These are phyloP conservation scores for Heliocidaris tuberculata DNA, from an alignment of 35 echinoderm and acorn worm genomes.

Conservation along the genomic window DNA sequence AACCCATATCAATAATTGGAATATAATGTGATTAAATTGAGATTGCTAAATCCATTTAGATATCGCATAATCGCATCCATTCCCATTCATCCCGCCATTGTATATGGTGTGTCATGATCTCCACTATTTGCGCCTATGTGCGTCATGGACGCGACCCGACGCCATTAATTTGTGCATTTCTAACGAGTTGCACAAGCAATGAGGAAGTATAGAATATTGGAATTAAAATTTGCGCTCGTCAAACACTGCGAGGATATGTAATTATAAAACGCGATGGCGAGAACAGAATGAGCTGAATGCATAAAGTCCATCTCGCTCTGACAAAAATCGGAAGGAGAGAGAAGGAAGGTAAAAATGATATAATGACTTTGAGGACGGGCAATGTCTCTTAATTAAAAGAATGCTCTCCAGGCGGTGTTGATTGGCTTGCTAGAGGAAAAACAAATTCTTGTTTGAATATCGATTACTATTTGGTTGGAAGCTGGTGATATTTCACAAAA, in stretches of 20 bases:
- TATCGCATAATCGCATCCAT: neutral
- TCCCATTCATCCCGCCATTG: neutral
- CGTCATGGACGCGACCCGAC: neutral
- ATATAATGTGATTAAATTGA: neutral
- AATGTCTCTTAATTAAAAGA: neutral
- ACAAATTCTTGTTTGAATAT: neutral
- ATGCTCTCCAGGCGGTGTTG: neutral
- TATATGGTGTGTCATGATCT: neutral
- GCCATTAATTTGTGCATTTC: neutral
- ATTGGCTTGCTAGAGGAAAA: neutral
- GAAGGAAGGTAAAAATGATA: neutral
- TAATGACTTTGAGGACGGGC: neutral
- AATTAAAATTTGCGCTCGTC: neutral
- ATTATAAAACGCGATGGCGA: neutral
- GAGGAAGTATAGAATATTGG: neutral
- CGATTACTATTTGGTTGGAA: neutral
- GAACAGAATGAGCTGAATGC: neutral
- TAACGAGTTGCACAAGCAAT: slow-evolving; percentile 10
- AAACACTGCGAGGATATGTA: neutral
- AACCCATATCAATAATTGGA: neutral
- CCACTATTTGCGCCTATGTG: neutral
- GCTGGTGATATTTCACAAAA: neutral
- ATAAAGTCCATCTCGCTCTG: neutral
- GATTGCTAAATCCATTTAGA: neutral
- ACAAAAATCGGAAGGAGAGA: neutral